Base-by-base conservation (phyloP, 2,113 vertebrate genomes). In the Accipiter virgatus region DNA sequence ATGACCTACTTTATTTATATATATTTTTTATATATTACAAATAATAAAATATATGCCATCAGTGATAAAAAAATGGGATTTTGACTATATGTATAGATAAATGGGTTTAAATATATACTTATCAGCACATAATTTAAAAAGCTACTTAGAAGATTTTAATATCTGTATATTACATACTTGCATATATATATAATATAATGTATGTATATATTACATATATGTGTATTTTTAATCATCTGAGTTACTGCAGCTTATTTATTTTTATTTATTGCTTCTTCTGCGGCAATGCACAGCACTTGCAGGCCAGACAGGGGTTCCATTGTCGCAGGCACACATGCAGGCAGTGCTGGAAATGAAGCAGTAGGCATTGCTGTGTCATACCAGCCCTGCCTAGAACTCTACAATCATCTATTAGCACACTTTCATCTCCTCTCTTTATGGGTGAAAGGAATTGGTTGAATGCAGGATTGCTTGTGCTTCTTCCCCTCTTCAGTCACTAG, bases 191-290 rank as follows among this genome's bases (percentile, higher is more conserved):
- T 34, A 27, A 25, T n/a, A 12, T 2, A 16, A 47, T 38, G 14
- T 29, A 9, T 17, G 16, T 42, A 1, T 58, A 1, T 11, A 2
- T 70, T 18, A 9, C 11, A 20, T 11, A 16, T 17, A 3, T 27
- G 43, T 38, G 6, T n/a, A 34, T 4, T 65, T 78, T 85, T 7
- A 16, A 42, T 38, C 3, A 67, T 23, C n/a, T 29, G 38, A 55
- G 9, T 71, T 71, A n/a, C 52, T 34, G 14, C 15, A 5, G 16
- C 9, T 55, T 71, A 34, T 31, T 74, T 80, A n/a, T 81, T 55
- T 66, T 9, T 59, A 29, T 66, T 75, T 84, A 55, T 26, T 34
- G 6, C n/a, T 71, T 75, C n/a, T 45, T 78, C 29, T 61, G 36
- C 14, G 20, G 26, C 65, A 72, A 40, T 27, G 23, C 14, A 56